A percentile compares a stretch with the other conserved stretches of the same genome.
phyloP scores from a whole-genome alignment of 2,113 vertebrate genomes.

The Pycnonotus jocosus region DNA sequence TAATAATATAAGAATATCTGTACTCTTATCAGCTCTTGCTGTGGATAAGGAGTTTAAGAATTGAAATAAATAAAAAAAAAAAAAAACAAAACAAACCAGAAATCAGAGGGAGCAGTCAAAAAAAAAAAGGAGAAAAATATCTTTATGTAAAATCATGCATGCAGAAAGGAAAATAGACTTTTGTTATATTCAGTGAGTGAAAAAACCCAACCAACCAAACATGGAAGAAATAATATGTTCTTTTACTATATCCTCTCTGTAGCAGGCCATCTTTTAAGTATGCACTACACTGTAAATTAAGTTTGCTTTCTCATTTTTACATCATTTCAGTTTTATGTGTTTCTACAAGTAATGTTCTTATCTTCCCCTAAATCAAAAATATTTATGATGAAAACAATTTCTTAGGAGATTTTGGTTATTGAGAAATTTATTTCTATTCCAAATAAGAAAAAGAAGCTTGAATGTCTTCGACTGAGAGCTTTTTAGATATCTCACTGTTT shows the following conservation, averaged over 20 bases:
- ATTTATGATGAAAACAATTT: background rate
- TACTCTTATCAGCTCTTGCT: background rate
- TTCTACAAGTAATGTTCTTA: background rate
- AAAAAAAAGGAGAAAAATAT: background rate
- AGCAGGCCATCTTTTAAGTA: background rate
- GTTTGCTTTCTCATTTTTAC: background rate
- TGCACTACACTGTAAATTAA: background rate
- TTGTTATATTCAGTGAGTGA: background rate
- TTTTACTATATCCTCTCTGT: background rate
- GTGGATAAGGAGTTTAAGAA: background rate
- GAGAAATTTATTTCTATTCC: background rate
- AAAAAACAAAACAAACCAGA: too few relatives aligned
- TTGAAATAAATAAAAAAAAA: background rate
- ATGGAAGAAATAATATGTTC: background rate
- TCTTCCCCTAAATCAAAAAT: background rate
- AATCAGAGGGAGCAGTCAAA: fast-evolving
- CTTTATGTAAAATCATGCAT: background rate
- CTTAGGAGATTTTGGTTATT: background rate
- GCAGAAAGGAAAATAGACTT: background rate
- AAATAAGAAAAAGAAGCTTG: background rate
- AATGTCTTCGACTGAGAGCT: background rate
- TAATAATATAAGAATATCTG: background rate
- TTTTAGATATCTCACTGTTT: background rate
- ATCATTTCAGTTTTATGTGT: background rate
- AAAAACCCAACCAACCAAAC: background rate